Base-by-base conservation (phyloP, 1,140 invertebrate species). In the Procambarus clarkii region DNA sequence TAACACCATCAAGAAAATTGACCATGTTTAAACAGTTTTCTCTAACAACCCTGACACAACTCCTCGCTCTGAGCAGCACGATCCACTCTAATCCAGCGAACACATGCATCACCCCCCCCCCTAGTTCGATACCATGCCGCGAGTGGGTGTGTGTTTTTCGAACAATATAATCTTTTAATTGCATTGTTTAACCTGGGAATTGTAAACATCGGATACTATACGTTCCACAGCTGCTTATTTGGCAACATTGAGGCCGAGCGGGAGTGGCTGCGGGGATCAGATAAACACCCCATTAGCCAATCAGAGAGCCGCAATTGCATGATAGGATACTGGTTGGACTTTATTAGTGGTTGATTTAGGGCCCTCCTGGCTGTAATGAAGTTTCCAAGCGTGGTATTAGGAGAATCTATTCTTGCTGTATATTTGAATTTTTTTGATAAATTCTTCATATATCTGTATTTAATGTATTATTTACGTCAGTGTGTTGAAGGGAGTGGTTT, bases 211-310 rank as follows among this genome's bases (percentile, higher is more conserved):
- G 11, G 69, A 34, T 74, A 7, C 13, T 11, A 8, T 4, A 24
- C 24, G 69, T 13, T 21, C 18, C 69, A 24, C 69, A 74, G 18
- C n/a, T 74, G 69, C 69, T 74, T 24, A 82, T 82, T 82, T 82
- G 54, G 54, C 46, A n/a, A 24, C 80, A 82, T 60, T 60, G 80
- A 60, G 50, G 18, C 50, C 8, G n/a, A 18, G n/a, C 7, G 2
- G 8, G 54, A 24, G 54, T 54, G 24, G 46, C 44, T 60, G 15
- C 34, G 80, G 15, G 8, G 78, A 82, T 82, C 50, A 54, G 80
- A 82, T 82, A 82, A 82, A 34, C 80, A 15, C 24, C 18, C 3
- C 21, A 82, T 82, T 58, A 54, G 21, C 80, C 80, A 82, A 82
- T 82, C 50, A 82, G 3, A 82, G 60, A 9, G 8, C 50, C 5